phyloP scores from a whole-genome alignment of 2,888 invertebrate genomes.

The Hedya salicella region DNA sequence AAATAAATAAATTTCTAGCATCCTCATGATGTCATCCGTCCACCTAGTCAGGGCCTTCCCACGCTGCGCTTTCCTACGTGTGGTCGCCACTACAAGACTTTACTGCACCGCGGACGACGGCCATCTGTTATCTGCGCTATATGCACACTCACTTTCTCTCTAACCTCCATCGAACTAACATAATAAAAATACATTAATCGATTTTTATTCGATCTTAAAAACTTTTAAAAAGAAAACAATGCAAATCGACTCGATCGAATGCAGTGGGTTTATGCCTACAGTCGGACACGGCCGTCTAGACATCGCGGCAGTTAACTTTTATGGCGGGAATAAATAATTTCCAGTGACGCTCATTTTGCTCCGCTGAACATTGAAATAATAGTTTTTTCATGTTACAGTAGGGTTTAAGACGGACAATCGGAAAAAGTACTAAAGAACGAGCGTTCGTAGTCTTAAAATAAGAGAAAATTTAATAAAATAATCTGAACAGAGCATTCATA shows the following conservation, averaged over 20 bases:
- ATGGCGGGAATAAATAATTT: conserved; percentile 37
- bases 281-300: conserved; percentile 37
- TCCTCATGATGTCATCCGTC: too few relatives aligned
- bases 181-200: background rate
- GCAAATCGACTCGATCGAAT: too few relatives aligned
- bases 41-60: too few relatives aligned
- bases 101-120: too few relatives aligned
- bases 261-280: conserved; percentile 37
- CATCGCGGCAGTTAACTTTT: conserved; percentile 35
- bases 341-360: conserved; percentile 23
- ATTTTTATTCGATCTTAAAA: background rate
- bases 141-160: too few relatives aligned
- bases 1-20: too few relatives aligned
- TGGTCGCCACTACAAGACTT: too few relatives aligned
- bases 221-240: conserved; percentile 18
- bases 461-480: conserved; percentile 1
- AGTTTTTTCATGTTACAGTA: conserved; percentile 10
- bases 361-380: conserved; percentile 28
- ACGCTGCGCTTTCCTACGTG: too few relatives aligned
- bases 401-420: conserved; percentile 12
- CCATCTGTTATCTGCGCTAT: too few relatives aligned
- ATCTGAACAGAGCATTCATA: conserved; percentile 5
- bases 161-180: background rate
- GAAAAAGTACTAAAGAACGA: background rate
- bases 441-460: background rate